These are phyloP conservation scores for Drosophila barbarae DNA, from an alignment of 2,888 invertebrate species.

Conservation along the genomic window DNA sequence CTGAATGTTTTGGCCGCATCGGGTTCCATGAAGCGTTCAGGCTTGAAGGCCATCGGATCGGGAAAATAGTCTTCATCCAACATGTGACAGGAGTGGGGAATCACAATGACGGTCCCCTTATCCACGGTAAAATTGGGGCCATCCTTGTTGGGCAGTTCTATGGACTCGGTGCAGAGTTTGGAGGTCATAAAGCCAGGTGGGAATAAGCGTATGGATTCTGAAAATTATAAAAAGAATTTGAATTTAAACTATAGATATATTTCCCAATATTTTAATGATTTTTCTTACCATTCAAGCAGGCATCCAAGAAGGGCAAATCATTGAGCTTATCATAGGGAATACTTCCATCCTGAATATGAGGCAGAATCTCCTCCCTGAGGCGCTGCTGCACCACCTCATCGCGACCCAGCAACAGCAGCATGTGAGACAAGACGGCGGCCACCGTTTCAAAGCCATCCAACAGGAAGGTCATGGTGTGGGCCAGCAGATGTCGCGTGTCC, in stretches of 20 bases:
- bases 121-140: slow-evolving; percentile 61
- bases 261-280: background rate
- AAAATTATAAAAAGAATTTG: background rate
- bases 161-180: slow-evolving; percentile 70
- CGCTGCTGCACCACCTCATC: slow-evolving; percentile 63
- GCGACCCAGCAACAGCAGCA: slow-evolving; percentile 69
- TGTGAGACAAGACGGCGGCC: slow-evolving; percentile 64
- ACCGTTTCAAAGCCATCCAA: slow-evolving; percentile 78
- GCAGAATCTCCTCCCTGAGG: slow-evolving; percentile 67
- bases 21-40: slow-evolving; percentile 75
- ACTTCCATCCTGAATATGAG: slow-evolving; percentile 45
- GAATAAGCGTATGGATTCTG: slow-evolving; percentile 72
- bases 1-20: slow-evolving; percentile 68
- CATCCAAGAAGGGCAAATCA: slow-evolving; percentile 75
- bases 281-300: slow-evolving; percentile 74
- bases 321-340: slow-evolving; percentile 71
- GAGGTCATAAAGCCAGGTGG: slow-evolving; percentile 59
- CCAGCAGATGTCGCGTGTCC: slow-evolving; percentile 54
- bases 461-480: slow-evolving; percentile 76
- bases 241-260: background rate
- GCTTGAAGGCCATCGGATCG: slow-evolving; percentile 65
- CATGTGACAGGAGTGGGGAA: slow-evolving; percentile 70
- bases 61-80: slow-evolving; percentile 69
- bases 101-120: slow-evolving; percentile 52
- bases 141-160: slow-evolving; percentile 63